A percentile compares a stretch with the other conserved stretches of the same genome.
These are phyloP conservation scores for Bubalus kerabau DNA, from an alignment of 2,113 vertebrate species.

Conservation along the genomic window DNA sequence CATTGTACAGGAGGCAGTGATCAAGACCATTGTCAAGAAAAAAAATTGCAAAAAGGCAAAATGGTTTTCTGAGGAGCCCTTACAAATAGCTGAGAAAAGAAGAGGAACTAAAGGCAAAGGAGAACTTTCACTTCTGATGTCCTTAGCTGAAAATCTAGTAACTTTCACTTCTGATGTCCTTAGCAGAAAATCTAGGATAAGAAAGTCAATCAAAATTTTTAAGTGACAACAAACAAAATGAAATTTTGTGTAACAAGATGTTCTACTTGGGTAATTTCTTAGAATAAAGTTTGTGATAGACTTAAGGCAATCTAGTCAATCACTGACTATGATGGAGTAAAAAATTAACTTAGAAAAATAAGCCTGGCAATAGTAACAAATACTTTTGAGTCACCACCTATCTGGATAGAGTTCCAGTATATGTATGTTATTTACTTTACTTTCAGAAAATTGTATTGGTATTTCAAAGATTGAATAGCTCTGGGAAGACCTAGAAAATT, in stretches of 20 bases:
- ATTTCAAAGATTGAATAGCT: not conserved
- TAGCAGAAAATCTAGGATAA: not conserved
- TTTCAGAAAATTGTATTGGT: not conserved
- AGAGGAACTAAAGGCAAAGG: not conserved
- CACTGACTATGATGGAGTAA: not conserved
- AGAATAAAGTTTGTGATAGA: not conserved
- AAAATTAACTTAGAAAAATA: not conserved
- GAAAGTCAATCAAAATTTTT: not conserved
- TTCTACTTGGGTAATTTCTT: not conserved
- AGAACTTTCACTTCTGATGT: not conserved
- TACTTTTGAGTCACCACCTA: not conserved
- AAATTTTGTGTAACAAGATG: not conserved
- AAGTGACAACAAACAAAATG: not conserved
- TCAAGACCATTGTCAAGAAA: not conserved
- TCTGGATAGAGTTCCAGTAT: not conserved
- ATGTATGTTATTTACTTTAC: not conserved
- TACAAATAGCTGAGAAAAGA: not conserved
- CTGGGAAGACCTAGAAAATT: not conserved
- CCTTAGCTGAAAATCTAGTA: not conserved
- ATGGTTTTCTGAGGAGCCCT: not conserved
- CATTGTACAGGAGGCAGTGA: not conserved
- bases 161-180: not conserved
- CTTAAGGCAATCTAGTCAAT: not conserved
- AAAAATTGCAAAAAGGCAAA: not conserved
- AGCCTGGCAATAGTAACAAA: not conserved